Evolutionary conservation across 2,113 vertebrate genomes (phyloP), one percentile per base, ranked within the genome.

Genomic region (Eleginops maclovinus): DNA sequence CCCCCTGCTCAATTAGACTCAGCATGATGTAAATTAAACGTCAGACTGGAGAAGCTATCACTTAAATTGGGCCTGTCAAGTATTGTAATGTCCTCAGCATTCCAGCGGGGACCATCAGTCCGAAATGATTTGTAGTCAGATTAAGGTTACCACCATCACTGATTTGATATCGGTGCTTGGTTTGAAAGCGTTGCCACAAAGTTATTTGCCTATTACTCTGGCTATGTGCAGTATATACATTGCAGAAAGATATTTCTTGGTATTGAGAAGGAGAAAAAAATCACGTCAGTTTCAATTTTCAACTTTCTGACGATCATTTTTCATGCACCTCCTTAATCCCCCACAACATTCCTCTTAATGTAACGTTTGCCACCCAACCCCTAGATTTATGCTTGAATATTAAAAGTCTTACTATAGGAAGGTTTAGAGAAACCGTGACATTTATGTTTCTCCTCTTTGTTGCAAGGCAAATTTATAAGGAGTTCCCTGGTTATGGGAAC

Each of bases 1-100:
- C 83, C 89, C 82, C 86, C 89, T 82, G 71, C 82, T 87, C 91
- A 91, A 91, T 93, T 92, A 91, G 87, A 91, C 85, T 61, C 91
- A 90, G 87, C 89, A 94, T 94, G 91, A 92, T 93, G 93, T 93
- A 89, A 93, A 93, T 94, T 92, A 93, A 93, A 93, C 78, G 89
- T 94, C 91, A 91, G 87, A 89, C 78, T 84, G 84, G 84, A 89
- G 89, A 91, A 88, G 83, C 89, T 81, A 85, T 92, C 89, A 90
- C 88, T 85, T 88, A 88, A 92, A 94, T 92, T 88, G 75, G 70
- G 79, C 83, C 91, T 89, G 93, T 92, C 92, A 91, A 87, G 85
- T 80, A 87, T 82, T 86, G 87, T 83, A 89, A 84, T 92, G 72
- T 81, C 77, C 82, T 75, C 86, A 70, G 74, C 80, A 82, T 86